Evolutionary conservation across 2,797 vertebrate genomes (phyloP), one percentile per base, ranked within the genome.

Genomic region (Hybognathus amarus): DNA sequence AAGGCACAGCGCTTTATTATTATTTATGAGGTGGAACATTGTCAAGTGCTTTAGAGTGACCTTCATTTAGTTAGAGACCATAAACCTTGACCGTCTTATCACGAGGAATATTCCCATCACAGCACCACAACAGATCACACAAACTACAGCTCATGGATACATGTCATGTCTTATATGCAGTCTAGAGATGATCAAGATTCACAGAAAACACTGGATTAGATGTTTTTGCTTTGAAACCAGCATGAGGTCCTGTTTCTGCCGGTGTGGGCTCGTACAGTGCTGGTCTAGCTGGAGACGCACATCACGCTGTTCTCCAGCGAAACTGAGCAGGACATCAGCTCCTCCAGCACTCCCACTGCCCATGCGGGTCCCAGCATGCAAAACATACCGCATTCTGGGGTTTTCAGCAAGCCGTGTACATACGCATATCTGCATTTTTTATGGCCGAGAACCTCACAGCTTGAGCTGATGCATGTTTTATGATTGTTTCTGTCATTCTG

Each of bases 1-100:
- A 36, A 77, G 54, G 24, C 61, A 38, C 68, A 36, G 24, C 1
- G n/a, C 20, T 78, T 45, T 74, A 79, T 75, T 79, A 74, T 79
- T 83, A 83, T 79, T 79, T 79, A 86, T 79, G 80, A 70, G 69
- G 47, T 69, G 78, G 85, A 83, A 73, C 47, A n/a, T 67, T 71
- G 54, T 85, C 80, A 64, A 78, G 64, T 47, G 76, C 56, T 68
- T 79, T 17, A 75, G 5, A 61, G 75, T 82, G 80, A 85, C 85
- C 85, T 85, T 83, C 68, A 74, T 73, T 54, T 79, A 79, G 69
- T 86, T 40, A 5, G 54, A 69, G 61, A 47, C 61, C 24, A 45
- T 83, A 83, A 77, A 83, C 81, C 63, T 68, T 64, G 81, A 77
- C 71, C 63, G 7, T 40, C 36, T 68, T 67, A 20, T 71, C 47